Percentiles rank a stretch among this genome's conserved stretches.
Evolutionary conservation across 2,113 vertebrate species (phyloP).

Genomic region (Albula glossodonta): DNA sequence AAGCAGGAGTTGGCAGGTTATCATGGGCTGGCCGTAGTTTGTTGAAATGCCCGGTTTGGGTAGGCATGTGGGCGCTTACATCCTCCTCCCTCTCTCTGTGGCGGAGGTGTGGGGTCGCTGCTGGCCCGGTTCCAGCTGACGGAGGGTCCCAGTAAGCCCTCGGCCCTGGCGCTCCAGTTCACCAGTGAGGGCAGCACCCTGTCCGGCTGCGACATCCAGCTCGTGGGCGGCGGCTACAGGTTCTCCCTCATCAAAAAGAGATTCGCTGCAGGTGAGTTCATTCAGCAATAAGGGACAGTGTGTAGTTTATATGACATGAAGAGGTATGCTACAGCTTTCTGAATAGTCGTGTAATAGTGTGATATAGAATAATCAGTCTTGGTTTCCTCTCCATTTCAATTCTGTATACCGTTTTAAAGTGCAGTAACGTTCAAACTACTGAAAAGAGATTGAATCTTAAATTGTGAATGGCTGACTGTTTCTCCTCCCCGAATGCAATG

Average conservation of each 20-base stretch:
- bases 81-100: background rate
- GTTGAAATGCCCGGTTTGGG: too few species aligned
- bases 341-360: background rate
- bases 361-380: too few species aligned
- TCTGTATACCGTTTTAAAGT: background rate
- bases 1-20: background rate
- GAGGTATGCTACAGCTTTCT: background rate
- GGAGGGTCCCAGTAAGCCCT: conserved; percentile 88
- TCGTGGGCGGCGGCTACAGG: conserved; percentile 90
- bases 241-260: conserved; percentile 98
- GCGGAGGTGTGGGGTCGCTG: conserved; percentile 87
- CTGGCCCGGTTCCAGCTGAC: conserved; percentile 90
- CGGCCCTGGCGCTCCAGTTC: conserved; percentile 91
- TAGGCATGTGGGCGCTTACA: too few species aligned
- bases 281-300: background rate
- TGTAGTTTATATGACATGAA: background rate
- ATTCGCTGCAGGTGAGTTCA: conserved; percentile 88
- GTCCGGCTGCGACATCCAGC: conserved; percentile 93
- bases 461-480: background rate
- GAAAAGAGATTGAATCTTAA: background rate
- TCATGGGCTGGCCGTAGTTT: too few species aligned
- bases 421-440: background rate
- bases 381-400: background rate
- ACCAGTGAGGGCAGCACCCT: conserved; percentile 96
- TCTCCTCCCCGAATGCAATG: background rate